Evolutionary conservation across 2,888 invertebrate species (phyloP).

Genomic region (Eupithecia tripunctaria): DNA sequence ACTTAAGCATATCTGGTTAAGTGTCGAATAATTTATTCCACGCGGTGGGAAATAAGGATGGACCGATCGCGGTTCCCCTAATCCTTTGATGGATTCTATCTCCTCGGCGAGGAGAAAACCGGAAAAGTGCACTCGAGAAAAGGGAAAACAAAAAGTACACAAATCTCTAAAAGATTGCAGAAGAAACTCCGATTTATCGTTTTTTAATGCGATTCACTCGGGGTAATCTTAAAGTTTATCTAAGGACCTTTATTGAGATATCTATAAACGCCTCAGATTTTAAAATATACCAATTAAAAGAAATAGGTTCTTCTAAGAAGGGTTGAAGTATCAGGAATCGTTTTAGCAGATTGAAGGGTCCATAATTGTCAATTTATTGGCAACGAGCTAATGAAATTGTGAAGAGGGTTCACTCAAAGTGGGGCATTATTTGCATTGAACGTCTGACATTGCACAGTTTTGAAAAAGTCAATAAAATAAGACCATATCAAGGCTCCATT

Average conservation of each 20-base stretch:
- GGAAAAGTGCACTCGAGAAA: conserved; percentile 70
- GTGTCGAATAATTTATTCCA: conserved; percentile 79
- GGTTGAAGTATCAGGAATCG: background rate
- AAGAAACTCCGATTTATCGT: conserved; percentile 32
- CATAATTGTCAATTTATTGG: background rate
- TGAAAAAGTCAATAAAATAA: background rate
- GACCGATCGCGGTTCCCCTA: conserved; percentile 72
- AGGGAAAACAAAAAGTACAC: conserved; percentile 62
- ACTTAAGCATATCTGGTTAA: conserved; percentile 59
- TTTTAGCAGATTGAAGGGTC: background rate
- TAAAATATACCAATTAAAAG: background rate
- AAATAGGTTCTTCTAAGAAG: conserved; percentile 4
- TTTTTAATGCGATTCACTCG: conserved; percentile 10
- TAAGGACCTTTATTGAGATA: background rate
- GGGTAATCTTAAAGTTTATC: conserved; percentile 2
- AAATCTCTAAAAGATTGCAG: conserved; percentile 38
- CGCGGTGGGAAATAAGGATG: conserved; percentile 70
- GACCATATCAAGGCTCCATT: background rate
- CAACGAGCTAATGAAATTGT: background rate
- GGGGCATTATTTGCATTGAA: background rate
- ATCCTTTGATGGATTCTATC: conserved; percentile 82
- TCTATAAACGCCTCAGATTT: background rate
- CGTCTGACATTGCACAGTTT: background rate
- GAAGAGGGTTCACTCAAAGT: background rate
- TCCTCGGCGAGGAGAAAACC: conserved; percentile 62